Base-by-base conservation (phyloP, 2,113 vertebrate genomes). In the Mionectes macconnelli region DNA sequence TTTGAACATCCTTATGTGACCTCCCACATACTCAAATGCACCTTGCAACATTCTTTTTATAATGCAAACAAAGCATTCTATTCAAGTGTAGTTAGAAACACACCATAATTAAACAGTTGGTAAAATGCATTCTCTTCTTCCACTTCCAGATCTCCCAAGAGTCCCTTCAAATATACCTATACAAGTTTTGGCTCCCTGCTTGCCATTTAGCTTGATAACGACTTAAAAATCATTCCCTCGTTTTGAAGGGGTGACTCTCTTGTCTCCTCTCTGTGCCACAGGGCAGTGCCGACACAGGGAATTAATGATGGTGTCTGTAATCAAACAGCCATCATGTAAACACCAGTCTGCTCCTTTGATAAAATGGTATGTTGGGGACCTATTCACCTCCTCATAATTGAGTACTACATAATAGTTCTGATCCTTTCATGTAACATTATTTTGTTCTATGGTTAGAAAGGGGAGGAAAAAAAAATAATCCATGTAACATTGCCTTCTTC, bases 381-480 rank as follows among this genome's bases (percentile, higher is more conserved):
- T 97, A 97, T 97, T 98, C 98, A 98, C 97, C 98, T 98, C 98
- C 96, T 97, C 97, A 97, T 98, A 98, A 98, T 97, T 98, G 98
- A 98, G 96, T 93, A 87, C 98, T 95, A 97, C 97, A 98, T 97
- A 98, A 98, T 97, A 97, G 98, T 98, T 98, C 97, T 31, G 62
- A 97, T 96, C 97, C 98, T 98, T 98, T 98, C 97, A 97, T 95
- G 95, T 93, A 91, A 96, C 97, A 97, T 97, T 92, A 98, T 98
- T 98, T 97, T 98, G 98, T 98, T 98, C 97, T 93, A 94, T 87
- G 85, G 96, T 98, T 98, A 98, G 97, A 98, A 98, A 98, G 97
- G 40, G 96, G 85, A 97, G 84, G 90, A 97, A 96, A 95, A 97
- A 90, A 95, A 97, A 90, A 93, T 62, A 92, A 37, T 75, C 93